These are phyloP conservation scores for Porites lobata DNA, from an alignment of 92 coral and sea anemone species.

Conservation along the genomic window DNA sequence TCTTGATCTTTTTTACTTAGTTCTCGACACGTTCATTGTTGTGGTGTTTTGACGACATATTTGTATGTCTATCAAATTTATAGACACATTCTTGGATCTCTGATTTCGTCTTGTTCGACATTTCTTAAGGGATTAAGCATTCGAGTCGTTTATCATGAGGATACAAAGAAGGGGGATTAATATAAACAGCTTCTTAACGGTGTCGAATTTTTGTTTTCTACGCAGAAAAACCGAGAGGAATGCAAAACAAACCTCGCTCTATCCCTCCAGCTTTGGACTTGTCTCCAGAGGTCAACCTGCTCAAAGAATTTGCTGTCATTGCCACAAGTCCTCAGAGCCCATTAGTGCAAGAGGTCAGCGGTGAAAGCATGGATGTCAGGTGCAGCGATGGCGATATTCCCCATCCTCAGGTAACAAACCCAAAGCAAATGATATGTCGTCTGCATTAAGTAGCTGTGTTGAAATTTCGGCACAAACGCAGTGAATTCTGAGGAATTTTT, in stretches of 20 bases:
- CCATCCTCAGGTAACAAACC: conserved; percentile 63
- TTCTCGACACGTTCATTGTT: too few species aligned
- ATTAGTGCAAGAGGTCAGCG: conserved; percentile 80
- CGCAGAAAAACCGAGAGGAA: conserved; percentile 38
- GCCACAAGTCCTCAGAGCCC: conserved; percentile 99
- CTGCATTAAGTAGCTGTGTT: too few species aligned
- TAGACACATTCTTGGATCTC: not conserved
- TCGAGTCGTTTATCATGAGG: not conserved
- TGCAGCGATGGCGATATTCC: conserved; percentile 51
- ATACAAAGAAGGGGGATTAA: not conserved
- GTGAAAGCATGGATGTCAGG: conserved; percentile 44
- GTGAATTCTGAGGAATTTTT: too few species aligned
- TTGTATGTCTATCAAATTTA: too few species aligned
- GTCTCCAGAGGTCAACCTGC: conserved; percentile 73
- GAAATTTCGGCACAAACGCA: too few species aligned
- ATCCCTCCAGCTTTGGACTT: conserved; percentile 84
- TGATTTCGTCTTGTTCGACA: not conserved
- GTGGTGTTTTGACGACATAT: not conserved
- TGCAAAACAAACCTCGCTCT: conserved; percentile 52
- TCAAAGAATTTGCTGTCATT: conserved; percentile 92
- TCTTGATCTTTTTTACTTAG: too few species aligned
- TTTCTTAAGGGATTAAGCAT: not conserved
- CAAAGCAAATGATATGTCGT: conserved; percentile 69
- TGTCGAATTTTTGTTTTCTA: not conserved
- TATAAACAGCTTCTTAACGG: not conserved